Evolutionary conservation across 2,797 vertebrate genomes (phyloP).

Genomic region (Yasuhikotakia modesta): DNA sequence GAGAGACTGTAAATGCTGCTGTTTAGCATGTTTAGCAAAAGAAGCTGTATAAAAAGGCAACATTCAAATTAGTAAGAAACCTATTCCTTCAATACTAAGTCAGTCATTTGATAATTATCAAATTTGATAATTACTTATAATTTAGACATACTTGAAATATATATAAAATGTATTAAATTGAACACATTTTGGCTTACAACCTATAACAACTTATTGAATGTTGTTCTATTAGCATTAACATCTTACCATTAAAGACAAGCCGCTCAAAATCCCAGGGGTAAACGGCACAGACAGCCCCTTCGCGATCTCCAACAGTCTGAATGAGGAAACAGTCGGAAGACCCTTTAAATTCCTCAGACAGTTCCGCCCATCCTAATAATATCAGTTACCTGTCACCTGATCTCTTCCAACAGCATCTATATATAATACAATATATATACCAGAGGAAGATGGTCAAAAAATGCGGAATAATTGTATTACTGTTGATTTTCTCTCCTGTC

Average conservation of each 20-base stretch:
- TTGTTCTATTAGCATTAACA: not conserved
- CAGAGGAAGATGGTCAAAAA: not conserved
- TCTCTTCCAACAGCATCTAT: not conserved
- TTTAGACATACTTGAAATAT: no score
- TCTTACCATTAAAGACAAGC: slow-evolving; percentile 24
- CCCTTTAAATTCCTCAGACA: slow-evolving; percentile 32
- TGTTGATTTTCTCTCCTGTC: slow-evolving; percentile 21
- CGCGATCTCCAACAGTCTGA: slow-evolving; percentile 32
- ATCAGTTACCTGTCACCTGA: not conserved
- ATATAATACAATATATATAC: not conserved
- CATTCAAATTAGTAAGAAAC: no score
- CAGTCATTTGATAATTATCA: no score
- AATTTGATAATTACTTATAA: no score
- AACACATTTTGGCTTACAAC: no score
- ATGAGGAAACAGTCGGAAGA: slow-evolving; percentile 20
- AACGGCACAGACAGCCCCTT: not conserved
- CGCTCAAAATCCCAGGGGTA: slow-evolving; percentile 2
- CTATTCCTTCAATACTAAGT: no score
- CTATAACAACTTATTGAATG: not conserved
- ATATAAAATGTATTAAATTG: no score
- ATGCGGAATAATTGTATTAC: slow-evolving; percentile 29
- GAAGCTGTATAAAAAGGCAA: not conserved
- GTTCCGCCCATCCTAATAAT: slow-evolving; percentile 27
- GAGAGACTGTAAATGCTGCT: slow-evolving; percentile 44
- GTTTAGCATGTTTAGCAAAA: slow-evolving; percentile 50